A percentile compares a stretch with the other conserved stretches of the same genome.
phyloP scores from a whole-genome alignment of 2,113 vertebrate species.

The Pygoscelis adeliae region DNA sequence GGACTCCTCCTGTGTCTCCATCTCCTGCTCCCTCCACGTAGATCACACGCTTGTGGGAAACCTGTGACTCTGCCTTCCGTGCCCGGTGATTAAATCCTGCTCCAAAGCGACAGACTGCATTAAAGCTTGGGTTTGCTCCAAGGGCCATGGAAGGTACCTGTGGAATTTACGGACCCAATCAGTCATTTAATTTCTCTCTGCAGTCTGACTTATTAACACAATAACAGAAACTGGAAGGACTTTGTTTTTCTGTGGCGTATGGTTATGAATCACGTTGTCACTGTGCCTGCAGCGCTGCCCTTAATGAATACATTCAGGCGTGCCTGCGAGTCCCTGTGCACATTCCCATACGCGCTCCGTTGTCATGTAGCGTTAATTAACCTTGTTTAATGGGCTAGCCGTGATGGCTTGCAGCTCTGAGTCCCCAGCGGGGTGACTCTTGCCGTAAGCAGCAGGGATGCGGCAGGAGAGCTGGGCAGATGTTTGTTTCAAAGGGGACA shows the following conservation, averaged over 20 bases:
- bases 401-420: neutral
- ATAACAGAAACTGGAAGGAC: neutral
- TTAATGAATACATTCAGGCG: neutral
- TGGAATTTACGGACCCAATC: neutral
- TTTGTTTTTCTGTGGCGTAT: neutral
- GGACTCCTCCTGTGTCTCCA: neutral
- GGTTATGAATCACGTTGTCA: neutral
- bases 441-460: neutral
- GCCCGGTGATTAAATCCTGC: neutral
- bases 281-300: neutral
- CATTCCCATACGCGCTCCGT: neutral
- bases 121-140: neutral
- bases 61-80: neutral
- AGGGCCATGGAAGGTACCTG: neutral
- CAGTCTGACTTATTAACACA: neutral
- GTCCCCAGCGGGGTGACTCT: neutral
- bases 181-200: neutral
- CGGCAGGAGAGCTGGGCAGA: neutral
- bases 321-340: neutral
- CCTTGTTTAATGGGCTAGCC: neutral
- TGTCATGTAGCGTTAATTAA: neutral
- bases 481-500: neutral
- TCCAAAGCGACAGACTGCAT: rapidly evolving
- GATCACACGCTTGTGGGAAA: neutral
- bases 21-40: neutral